Conservation (phyloP, 2,888 invertebrate species). For the Dicyrtoma fusca region DNA sequence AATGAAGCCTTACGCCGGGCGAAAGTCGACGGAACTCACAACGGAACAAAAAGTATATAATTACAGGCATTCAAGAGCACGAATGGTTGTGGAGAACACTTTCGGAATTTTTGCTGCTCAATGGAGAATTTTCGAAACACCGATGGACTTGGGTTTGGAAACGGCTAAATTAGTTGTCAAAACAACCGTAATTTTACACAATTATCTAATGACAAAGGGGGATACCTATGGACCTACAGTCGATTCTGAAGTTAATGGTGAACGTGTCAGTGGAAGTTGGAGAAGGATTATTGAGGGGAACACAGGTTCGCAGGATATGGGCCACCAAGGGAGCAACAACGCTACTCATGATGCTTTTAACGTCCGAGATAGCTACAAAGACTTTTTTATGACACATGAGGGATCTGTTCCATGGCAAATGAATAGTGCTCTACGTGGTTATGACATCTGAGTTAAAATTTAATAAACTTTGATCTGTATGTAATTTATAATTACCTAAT, state of each 20-base stretch:
- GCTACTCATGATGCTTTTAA: constrained; percentile 1
- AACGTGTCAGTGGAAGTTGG: constrained; percentile 5
- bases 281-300: background rate
- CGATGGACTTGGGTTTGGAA: constrained; percentile 41
- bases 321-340: constrained; percentile 18
- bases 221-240: constrained; percentile 19
- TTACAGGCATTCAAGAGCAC: constrained; percentile 40
- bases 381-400: constrained; percentile 1
- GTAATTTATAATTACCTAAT: background rate
- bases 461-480: background rate
- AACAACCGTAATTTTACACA: constrained; percentile 39
- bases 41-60: constrained; percentile 33
- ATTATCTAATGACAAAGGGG: constrained; percentile 33
- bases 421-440: background rate
- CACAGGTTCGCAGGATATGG: background rate
- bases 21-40: background rate
- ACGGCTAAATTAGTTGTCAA: constrained; percentile 34
- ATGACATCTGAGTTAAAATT: background rate
- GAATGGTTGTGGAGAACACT: constrained; percentile 38
- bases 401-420: constrained; percentile 11
- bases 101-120: constrained; percentile 49
- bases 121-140: constrained; percentile 45
- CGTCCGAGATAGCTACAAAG: background rate
- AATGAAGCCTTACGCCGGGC: constrained; percentile 32
- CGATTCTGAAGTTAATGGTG: background rate